These are phyloP conservation scores for Xestobium rufovillosum DNA, from an alignment of 2,888 invertebrate species.

Conservation along the genomic window DNA sequence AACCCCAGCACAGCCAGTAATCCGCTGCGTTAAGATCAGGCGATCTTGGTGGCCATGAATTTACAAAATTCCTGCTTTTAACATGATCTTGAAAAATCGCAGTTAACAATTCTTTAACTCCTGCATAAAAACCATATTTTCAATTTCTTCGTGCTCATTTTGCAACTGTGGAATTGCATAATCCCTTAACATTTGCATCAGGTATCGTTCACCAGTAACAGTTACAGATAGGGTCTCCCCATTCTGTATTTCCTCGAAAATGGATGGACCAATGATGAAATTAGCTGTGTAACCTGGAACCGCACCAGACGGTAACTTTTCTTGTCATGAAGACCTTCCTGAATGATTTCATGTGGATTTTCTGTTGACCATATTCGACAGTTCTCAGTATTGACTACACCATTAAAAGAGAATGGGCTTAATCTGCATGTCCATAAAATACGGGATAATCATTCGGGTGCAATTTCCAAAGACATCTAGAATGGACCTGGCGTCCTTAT, in stretches of 20 bases:
- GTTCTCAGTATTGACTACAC: conserved; percentile 1
- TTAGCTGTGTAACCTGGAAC: not conserved
- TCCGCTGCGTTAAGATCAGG: conserved; percentile 1
- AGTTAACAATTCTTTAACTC: too few relatives aligned
- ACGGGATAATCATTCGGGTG: conserved; percentile 1
- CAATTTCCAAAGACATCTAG: too few relatives aligned
- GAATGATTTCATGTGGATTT: conserved; percentile 1
- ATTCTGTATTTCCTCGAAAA: too few relatives aligned
- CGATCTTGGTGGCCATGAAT: conserved; percentile 2
- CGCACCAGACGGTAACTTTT: conserved; percentile 1
- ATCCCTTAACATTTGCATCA: too few relatives aligned
- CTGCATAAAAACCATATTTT: too few relatives aligned
- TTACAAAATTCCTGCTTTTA: not conserved
- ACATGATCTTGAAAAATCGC: not conserved
- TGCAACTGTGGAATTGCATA: too few relatives aligned
- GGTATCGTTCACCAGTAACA: too few relatives aligned
- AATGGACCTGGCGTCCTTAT: too few relatives aligned
- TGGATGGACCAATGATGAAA: too few relatives aligned
- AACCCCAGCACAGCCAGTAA: conserved; percentile 3
- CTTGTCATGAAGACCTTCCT: too few relatives aligned
- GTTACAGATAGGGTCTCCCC: too few relatives aligned
- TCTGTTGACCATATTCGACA: conserved; percentile 3
- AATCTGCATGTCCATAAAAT: conserved; percentile 1
- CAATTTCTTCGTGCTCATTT: too few relatives aligned
- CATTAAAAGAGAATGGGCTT: conserved; percentile 1